Evolutionary conservation across 1,140 invertebrate genomes (phyloP).

Genomic region (Bombus ignitus): DNA sequence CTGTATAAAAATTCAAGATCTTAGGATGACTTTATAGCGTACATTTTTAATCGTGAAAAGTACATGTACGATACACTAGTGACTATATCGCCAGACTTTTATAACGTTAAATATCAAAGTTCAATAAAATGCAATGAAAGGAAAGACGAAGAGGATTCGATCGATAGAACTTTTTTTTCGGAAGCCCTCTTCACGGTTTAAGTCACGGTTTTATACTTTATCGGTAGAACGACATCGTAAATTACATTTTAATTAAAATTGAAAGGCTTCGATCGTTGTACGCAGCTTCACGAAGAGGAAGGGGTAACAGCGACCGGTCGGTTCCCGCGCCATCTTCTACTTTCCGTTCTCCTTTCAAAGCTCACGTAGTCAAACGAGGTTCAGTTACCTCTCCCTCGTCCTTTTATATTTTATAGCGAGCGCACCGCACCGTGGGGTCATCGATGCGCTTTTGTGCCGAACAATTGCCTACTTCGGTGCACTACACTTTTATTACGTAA

Average conservation of each 20-base stretch:
- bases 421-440: background rate
- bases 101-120: background rate
- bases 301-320: background rate
- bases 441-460: conserved; percentile 37
- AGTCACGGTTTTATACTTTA: conserved; percentile 35
- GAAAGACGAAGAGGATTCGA: background rate
- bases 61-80: no score
- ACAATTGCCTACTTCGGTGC: conserved; percentile 42
- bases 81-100: no score
- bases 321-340: background rate
- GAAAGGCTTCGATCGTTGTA: background rate
- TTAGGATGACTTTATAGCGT: no score
- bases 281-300: background rate
- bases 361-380: conserved; percentile 26
- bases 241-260: conserved; percentile 43
- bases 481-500: conserved; percentile 45
- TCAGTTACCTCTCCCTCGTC: conserved; percentile 8
- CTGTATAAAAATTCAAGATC: no score
- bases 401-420: conserved; percentile 30
- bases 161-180: background rate
- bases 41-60: no score
- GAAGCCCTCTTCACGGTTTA: background rate
- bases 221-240: conserved; percentile 20
- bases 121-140: background rate
- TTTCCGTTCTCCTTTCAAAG: conserved; percentile 26